Evolutionary conservation across 2,888 invertebrate species (phyloP), one percentile per base, ranked within the genome.

Genomic region (Hyppa rectilinea): DNA sequence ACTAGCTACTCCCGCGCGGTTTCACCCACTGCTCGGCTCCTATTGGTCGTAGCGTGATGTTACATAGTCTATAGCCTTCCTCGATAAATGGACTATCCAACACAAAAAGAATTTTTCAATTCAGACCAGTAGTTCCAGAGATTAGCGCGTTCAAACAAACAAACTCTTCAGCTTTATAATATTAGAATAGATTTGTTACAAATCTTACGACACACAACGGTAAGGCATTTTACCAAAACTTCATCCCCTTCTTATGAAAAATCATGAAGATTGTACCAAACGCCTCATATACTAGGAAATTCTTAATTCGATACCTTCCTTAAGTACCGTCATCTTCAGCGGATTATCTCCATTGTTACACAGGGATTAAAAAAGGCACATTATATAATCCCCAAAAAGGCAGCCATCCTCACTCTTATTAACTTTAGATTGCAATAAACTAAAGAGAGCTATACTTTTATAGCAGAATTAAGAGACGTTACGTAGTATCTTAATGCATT

Each of bases 381-480:
- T 79, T 74, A 72, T 61, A 72, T 83, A 84, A 83, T 83, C 80
- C 78, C 78, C 75, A 75, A 84, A 84, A 83, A 83, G 83, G 81
- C 81, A 83, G 84, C 85, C 86, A 86, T 88, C 88, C 86, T 87
- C 85, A 56, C 74, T 72, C 91, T 93, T 94, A 94, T 94, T 94
- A 94, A 94, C 92, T 93, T 93, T 92, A 92, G 93, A 94, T 94
- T 90, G 94, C 93, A 92, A 94, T 94, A 94, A 94, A 94, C 91
- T 92, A 91, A 92, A 94, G 94, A 93, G 91, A 89, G 89, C 90
- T 91, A 92, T 93, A 93, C 93, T 93, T 94, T 94, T 94, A 94
- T 93, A 88, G 90, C 87, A 86, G 92, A 92, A 94, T 94, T 93
- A 94, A 91, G 90, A 89, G 90, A 92, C 90, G 89, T 92, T 92